Conservation (phyloP, 2,113 vertebrate species). For the Tachycineta bicolor region DNA sequence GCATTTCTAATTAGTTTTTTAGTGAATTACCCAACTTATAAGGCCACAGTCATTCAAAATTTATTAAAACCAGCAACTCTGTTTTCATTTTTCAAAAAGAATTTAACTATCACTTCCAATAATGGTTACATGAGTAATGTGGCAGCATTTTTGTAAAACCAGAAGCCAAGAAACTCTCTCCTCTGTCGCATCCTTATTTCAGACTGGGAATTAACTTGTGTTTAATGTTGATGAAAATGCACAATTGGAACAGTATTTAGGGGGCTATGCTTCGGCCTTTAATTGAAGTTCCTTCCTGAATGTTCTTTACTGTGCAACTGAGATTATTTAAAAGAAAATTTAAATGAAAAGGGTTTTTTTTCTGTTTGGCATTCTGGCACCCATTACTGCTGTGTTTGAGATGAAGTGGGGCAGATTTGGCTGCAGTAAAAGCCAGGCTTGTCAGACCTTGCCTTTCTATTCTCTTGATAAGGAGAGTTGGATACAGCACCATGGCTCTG, state of each 20-base stretch:
- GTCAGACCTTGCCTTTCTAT: not conserved
- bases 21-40: constrained; percentile 31
- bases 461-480: rapidly evolving
- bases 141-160: not conserved
- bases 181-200: not conserved
- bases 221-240: not conserved
- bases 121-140: not conserved
- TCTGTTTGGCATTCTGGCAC: not conserved
- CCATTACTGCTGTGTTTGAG: not conserved
- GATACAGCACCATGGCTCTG: not conserved
- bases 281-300: not conserved
- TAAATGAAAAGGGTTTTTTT: not conserved
- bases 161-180: not conserved
- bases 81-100: constrained; percentile 22
- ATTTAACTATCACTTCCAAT: not conserved
- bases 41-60: not conserved
- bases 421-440: not conserved
- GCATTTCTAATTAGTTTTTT: constrained; percentile 63
- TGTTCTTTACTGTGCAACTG: not conserved
- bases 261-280: not conserved
- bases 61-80: not conserved
- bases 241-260: not conserved
- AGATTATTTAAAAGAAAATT: not conserved
- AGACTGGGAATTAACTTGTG: not conserved
- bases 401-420: not conserved